These are phyloP conservation scores for Sphenopsis melanotis DNA, from an alignment of 2,797 vertebrate genomes.

Conservation along the genomic window DNA sequence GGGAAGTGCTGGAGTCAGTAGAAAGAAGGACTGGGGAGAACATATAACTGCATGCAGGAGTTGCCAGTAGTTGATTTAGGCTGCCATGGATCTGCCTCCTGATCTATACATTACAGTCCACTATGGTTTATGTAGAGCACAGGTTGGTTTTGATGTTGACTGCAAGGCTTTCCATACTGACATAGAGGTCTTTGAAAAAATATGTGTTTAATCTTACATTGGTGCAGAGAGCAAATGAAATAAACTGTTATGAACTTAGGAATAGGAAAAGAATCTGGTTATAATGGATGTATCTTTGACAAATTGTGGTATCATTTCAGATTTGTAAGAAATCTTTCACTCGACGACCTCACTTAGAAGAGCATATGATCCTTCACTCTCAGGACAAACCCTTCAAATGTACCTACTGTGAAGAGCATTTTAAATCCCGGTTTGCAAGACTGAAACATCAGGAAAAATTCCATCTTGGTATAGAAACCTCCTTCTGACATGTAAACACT, in stretches of 20 bases:
- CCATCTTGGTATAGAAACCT: constrained; percentile 86
- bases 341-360: constrained; percentile 91
- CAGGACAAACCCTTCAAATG: constrained; percentile 98
- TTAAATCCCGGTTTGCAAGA: constrained; percentile 94
- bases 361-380: constrained; percentile 98
- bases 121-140: neutral
- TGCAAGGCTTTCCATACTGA: neutral
- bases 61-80: neutral
- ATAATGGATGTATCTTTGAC: neutral
- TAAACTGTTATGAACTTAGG: neutral
- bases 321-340: constrained; percentile 96
- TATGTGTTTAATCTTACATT: neutral
- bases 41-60: neutral
- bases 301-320: constrained; percentile 66
- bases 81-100: neutral
- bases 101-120: neutral
- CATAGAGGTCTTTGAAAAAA: neutral
- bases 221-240: neutral
- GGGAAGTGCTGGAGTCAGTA: neutral
- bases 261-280: neutral
- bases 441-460: constrained; percentile 97
- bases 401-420: constrained; percentile 93
- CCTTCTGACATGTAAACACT: constrained; percentile 42
- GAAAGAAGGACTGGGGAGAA: neutral
- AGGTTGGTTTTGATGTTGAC: neutral